Base-by-base conservation (phyloP, 2,888 invertebrate species). In the Pachydiplax longipennis region DNA sequence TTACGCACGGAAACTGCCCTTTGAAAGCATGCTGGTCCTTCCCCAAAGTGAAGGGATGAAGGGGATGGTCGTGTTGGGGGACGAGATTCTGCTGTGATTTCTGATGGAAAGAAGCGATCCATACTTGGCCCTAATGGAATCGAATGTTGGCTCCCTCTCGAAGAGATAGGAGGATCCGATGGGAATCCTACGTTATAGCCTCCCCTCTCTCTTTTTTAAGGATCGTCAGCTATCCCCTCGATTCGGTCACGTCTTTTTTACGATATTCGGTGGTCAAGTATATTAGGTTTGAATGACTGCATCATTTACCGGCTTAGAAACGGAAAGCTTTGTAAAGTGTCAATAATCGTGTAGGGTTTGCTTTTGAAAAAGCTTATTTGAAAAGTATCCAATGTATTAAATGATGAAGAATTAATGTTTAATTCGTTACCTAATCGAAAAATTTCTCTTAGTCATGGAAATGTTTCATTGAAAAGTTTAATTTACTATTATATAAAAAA, bases 31-130 rank as follows among this genome's bases (percentile, higher is more conserved):
- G 22, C 58, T 53, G 87, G 58, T 40, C 13, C n/a, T 22, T 15
- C 35, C 61, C n/a, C 8, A 22, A 22, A 87, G 35, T 12, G 31
- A 65, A 12, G 53, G 22, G 22, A 61, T 35, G 61, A 25, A 25
- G 73, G 65, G 25, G 25, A 65, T 22, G 31, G 73, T 10, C 31
- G 73, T 73, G 12, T 25, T n/a, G 25, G 73, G 73, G 73, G 73
- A 73, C 1, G 25, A 6, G 73, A 53, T 18, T 58, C 87, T 61
- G 37, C 87, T 37, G 61, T 61, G 87, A 87, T 87, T 65, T 87
- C 58, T 87, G 87, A 87, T 87, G 58, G 87, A 87, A 87, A 58
- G 61, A 61, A 61, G 40, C 35, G 87, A 61, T 87, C 87, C 87
- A 6, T 40, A n/a, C 87, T 31, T 53, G n/a, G 48, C 31, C 37